Evolutionary conservation across 1,140 invertebrate species (phyloP).

Genomic region (Papilio polytes): DNA sequence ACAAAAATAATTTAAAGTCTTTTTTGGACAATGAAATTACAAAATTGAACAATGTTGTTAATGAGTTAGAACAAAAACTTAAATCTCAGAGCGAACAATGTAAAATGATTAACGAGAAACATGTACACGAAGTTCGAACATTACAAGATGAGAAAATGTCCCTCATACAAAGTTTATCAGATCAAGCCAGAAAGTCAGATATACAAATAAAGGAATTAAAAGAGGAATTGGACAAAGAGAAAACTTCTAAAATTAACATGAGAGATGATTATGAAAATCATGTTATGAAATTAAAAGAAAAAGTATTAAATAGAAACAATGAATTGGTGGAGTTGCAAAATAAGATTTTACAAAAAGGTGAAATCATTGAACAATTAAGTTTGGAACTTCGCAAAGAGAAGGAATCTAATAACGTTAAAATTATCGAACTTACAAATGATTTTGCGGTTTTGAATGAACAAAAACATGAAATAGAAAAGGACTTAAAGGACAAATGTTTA

Average conservation of each 20-base stretch:
- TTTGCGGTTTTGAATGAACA: slow-evolving; percentile 53
- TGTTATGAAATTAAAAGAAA: slow-evolving; percentile 76
- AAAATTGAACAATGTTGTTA: slow-evolving; percentile 68
- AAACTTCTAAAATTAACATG: slow-evolving; percentile 59
- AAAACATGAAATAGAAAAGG: slow-evolving; percentile 50
- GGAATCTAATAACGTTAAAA: slow-evolving; percentile 56
- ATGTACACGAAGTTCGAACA: slow-evolving; percentile 69
- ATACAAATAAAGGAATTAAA: slow-evolving; percentile 62
- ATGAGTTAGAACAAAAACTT: slow-evolving; percentile 68
- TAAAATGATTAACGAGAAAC: slow-evolving; percentile 59
- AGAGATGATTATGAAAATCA: slow-evolving; percentile 73
- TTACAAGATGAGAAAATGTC: slow-evolving; percentile 73
- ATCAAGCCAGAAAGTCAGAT: slow-evolving; percentile 68
- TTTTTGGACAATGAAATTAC: slow-evolving; percentile 59
- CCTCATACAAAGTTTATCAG: slow-evolving; percentile 62
- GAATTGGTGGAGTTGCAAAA: slow-evolving; percentile 76
- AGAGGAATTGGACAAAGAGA: slow-evolving; percentile 62
- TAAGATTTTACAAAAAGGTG: slow-evolving; percentile 69
- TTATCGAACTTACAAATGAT: slow-evolving; percentile 60
- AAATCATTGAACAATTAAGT: slow-evolving; percentile 68
- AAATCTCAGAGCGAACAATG: slow-evolving; percentile 62
- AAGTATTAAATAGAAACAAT: slow-evolving; percentile 75
- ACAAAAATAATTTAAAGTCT: slow-evolving; percentile 62
- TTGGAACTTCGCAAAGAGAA: slow-evolving; percentile 65
- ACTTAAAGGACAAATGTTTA: slow-evolving; percentile 54